A percentile compares a stretch with the other conserved stretches of the same genome.
phyloP scores from a whole-genome alignment of 2,888 invertebrate genomes.

The Troides helena region DNA sequence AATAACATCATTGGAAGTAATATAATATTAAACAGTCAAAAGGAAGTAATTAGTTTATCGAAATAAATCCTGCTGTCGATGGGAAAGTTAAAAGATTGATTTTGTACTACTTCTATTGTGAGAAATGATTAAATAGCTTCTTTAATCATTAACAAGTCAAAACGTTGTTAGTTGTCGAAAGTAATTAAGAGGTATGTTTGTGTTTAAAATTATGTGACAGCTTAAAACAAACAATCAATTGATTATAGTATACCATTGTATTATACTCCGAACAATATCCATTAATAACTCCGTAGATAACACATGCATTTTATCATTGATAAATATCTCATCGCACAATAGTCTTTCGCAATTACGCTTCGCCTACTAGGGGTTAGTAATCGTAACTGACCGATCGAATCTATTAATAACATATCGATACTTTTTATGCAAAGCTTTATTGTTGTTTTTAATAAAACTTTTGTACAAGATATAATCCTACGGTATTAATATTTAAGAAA shows the following conservation, averaged over 20 bases:
- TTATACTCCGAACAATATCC: conserved; percentile 21
- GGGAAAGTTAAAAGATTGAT: too few species aligned
- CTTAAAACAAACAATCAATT: neutral
- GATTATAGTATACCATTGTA: neutral
- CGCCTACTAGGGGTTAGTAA: conserved; percentile 72
- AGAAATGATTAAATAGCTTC: too few species aligned
- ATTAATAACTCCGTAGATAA: conserved; percentile 38
- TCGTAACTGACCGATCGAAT: conserved; percentile 56
- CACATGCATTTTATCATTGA: conserved; percentile 45
- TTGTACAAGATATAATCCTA: conserved; percentile 49
- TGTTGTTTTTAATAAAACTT: conserved; percentile 67
- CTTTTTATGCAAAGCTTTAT: conserved; percentile 67
- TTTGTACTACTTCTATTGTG: too few species aligned
- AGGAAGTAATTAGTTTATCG: too few species aligned
- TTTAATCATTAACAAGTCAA: neutral
- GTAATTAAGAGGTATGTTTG: neutral
- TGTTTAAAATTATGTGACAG: neutral
- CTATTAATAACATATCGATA: conserved; percentile 52
- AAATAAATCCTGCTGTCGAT: too few species aligned
- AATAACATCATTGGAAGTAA: too few species aligned
- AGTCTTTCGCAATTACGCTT: conserved; percentile 65
- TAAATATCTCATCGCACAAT: conserved; percentile 60
- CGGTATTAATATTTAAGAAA: neutral
- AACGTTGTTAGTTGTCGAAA: neutral
- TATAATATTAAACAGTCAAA: too few species aligned